Base-by-base conservation (phyloP, 2,113 vertebrate genomes). In the Geococcyx californianus region DNA sequence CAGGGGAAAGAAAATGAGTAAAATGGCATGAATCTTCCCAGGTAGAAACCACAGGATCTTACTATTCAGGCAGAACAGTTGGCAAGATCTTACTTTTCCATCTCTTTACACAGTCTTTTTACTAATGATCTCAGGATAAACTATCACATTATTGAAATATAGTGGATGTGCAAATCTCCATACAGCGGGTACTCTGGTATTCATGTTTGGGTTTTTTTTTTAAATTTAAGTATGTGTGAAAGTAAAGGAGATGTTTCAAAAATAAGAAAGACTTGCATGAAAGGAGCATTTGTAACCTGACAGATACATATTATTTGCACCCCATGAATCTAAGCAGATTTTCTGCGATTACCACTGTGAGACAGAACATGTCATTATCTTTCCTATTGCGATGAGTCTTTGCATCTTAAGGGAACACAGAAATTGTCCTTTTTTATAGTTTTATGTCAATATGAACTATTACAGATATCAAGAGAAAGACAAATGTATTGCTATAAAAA, bases 171-270 rank as follows among this genome's bases (percentile, higher is more conserved):
- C 19, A 96, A 94, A 89, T 10, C 16, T 54, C 52, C 70, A 73
- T 94, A 40, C 51, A 94, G 55, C 42, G 58, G 63, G 14, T n/a
- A 54, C 52, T 85, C 33, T 68, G 49, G 13, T 73, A 76, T 62
- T 90, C 51, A 28, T 52, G 87, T 90, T 60, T n/a, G n/a, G n/a
- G n/a, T n/a, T n/a, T n/a, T 64, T 94, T 95, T 66, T 84, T 84
- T 95, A 85, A 49, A 96, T 95, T 95, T 90, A 96, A 93, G 66
- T 89, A 49, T 42, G 28, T 85, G 29, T 74, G 52, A 93, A 93
- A 87, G 11, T 82, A 96, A 83, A 95, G 31, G 52, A 19, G 6
- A n/a, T 87, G 21, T 52, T 92, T 91, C 36, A 49, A 70, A 29
- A 90, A 63, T 68, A 58, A n/a, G 52, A 89, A 90, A 82, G 24